Conservation (phyloP, 2,797 vertebrate genomes). For the Sternotherus odoratus region DNA sequence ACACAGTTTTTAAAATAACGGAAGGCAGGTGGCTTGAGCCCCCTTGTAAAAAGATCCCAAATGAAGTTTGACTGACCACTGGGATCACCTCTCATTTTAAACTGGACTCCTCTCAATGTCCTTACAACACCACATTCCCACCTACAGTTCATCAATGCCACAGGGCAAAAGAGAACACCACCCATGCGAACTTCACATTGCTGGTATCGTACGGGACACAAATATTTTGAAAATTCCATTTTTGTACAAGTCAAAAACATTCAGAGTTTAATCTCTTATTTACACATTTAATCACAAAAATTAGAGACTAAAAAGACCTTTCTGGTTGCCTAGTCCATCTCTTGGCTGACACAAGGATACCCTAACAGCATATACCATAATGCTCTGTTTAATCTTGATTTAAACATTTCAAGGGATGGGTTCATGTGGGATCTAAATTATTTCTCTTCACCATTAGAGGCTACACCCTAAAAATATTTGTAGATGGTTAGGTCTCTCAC, state of each 20-base stretch:
- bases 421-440: not conserved
- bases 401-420: not conserved
- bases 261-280: not conserved
- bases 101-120: too few relatives aligned
- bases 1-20: not conserved
- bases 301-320: not conserved
- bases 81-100: too few relatives aligned
- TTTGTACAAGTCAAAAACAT: not conserved
- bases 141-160: not conserved
- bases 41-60: not conserved
- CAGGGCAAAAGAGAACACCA: not conserved
- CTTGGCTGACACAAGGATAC: not conserved
- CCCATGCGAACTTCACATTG: not conserved
- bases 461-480: not conserved
- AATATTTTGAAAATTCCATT: too few relatives aligned
- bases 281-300: not conserved
- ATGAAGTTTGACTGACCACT: not conserved
- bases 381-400: not conserved
- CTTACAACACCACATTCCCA: too few relatives aligned
- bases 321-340: not conserved
- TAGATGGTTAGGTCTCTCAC: not conserved
- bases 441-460: not conserved
- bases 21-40: not conserved
- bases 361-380: not conserved
- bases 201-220: not conserved